Conservation (phyloP, 1,140 invertebrate genomes). For the Dendroctonus ponderosae region DNA sequence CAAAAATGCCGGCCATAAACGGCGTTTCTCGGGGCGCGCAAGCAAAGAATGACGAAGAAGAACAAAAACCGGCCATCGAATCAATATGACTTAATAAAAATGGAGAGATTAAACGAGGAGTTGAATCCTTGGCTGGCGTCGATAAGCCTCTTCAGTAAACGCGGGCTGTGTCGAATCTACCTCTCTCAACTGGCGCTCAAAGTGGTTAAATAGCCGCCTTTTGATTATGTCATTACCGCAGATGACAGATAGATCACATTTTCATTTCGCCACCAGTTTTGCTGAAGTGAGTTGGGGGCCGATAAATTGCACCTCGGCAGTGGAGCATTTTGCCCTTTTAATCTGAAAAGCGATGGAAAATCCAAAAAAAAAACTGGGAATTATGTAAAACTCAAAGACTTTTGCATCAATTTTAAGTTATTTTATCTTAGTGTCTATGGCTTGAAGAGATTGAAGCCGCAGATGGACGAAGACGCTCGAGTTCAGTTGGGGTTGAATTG, state of each 20-base stretch:
- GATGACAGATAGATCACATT: slow-evolving; percentile 46
- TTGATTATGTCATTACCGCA: slow-evolving; percentile 45
- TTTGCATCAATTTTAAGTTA: too few species aligned
- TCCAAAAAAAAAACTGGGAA: too few species aligned
- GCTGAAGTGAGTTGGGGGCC: slow-evolving; percentile 8
- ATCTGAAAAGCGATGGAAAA: too few species aligned
- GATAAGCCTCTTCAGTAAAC: slow-evolving; percentile 31
- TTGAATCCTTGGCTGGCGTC: slow-evolving; percentile 28
- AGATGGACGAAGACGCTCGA: too few species aligned
- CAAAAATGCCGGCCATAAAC: slow-evolving; percentile 13
- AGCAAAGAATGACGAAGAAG: slow-evolving; percentile 1
- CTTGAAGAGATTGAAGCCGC: too few species aligned
- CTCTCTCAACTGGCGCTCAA: slow-evolving; percentile 37
- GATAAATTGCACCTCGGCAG: too few species aligned
- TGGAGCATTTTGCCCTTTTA: too few species aligned
- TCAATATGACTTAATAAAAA: slow-evolving; percentile 36
- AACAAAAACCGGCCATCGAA: slow-evolving; percentile 19
- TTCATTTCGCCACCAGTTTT: slow-evolving; percentile 36
- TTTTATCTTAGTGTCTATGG: too few species aligned
- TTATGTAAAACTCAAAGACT: too few species aligned
- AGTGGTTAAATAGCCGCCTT: slow-evolving; percentile 39
- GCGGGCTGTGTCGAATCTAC: slow-evolving; percentile 41
- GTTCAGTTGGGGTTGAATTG: too few species aligned
- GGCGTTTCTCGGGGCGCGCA: background rate
- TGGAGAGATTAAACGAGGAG: slow-evolving; percentile 23